Percentiles rank a stretch among this genome's conserved stretches.
These are phyloP conservation scores for Arion vulgaris DNA, from an alignment of 1,140 invertebrate species.

Conservation along the genomic window DNA sequence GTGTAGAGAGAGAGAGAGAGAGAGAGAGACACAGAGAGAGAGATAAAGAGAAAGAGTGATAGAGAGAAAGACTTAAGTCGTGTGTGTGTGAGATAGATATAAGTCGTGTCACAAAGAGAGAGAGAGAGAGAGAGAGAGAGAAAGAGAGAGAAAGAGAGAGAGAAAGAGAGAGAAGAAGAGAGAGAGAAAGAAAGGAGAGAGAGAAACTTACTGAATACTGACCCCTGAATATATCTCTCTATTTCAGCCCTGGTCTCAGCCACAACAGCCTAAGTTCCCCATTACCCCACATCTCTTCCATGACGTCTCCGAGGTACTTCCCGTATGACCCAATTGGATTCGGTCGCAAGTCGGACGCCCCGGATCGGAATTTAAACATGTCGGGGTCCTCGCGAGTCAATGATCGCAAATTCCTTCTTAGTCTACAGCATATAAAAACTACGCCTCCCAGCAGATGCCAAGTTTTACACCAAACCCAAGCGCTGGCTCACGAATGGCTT, in stretches of 20 bases:
- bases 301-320: conserved; percentile 79
- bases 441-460: conserved; percentile 78
- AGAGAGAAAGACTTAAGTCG: too few species aligned
- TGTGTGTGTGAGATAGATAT: too few species aligned
- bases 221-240: too few species aligned
- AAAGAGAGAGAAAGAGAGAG: too few species aligned
- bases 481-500: conserved; percentile 53
- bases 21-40: too few species aligned
- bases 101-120: too few species aligned
- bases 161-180: too few species aligned
- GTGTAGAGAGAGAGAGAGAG: too few species aligned
- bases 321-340: conserved; percentile 92
- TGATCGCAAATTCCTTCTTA: conserved; percentile 95
- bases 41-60: too few species aligned
- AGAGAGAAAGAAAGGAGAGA: too few species aligned
- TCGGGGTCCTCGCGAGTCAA: conserved; percentile 86
- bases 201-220: too few species aligned
- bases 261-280: conserved; percentile 62
- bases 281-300: conserved; percentile 69
- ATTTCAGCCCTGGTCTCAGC: conserved; percentile 48
- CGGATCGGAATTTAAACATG: conserved; percentile 67
- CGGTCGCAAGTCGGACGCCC: conserved; percentile 73
- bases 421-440: conserved; percentile 97
- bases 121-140: too few species aligned
- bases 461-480: conserved; percentile 60